phyloP scores from a whole-genome alignment of 2,113 vertebrate genomes.

The Clarias magur region DNA sequence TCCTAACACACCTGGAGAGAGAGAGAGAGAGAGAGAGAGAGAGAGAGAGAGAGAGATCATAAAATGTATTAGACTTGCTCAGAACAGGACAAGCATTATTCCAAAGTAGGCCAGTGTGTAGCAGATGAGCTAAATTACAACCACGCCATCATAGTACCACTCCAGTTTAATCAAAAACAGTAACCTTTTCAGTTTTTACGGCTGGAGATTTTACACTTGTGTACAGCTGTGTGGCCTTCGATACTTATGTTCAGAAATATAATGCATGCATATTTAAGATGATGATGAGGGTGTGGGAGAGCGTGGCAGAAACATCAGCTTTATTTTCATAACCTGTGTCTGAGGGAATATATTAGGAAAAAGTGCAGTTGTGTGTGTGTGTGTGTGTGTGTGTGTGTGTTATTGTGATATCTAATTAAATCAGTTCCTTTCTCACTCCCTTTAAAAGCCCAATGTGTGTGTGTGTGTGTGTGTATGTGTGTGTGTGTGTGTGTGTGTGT shows the following conservation, averaged over 20 bases:
- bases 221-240: background rate
- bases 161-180: slow-evolving; percentile 32
- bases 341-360: background rate
- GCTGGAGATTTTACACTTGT: background rate
- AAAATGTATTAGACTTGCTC: slow-evolving; percentile 30
- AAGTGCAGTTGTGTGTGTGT: background rate
- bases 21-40: slow-evolving; percentile 28
- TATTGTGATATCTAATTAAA: background rate
- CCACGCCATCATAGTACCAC: background rate
- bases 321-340: background rate
- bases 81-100: slow-evolving; percentile 28
- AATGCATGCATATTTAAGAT: background rate
- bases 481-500: background rate
- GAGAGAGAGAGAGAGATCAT: slow-evolving; percentile 20
- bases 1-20: slow-evolving; percentile 91
- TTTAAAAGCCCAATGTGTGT: background rate
- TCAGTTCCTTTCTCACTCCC: background rate
- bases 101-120: slow-evolving; percentile 30
- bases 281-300: background rate
- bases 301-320: background rate
- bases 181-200: background rate
- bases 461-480: background rate
- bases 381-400: too few species aligned
- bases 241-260: background rate
- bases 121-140: slow-evolving; percentile 32